These are phyloP conservation scores for Diplodus puntazzo DNA, from an alignment of 2,797 vertebrate genomes.

Conservation along the genomic window DNA sequence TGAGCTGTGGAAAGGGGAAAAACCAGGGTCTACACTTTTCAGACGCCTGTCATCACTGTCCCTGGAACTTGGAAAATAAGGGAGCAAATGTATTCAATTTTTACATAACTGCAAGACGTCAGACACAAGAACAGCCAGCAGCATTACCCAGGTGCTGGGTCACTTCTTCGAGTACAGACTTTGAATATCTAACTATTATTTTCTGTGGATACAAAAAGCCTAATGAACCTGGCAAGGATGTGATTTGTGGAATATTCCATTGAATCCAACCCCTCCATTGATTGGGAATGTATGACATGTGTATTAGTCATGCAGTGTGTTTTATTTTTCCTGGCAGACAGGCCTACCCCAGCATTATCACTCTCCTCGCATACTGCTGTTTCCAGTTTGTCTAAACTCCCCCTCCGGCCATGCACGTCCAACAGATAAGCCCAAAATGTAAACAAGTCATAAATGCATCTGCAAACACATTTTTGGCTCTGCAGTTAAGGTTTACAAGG, in stretches of 20 bases:
- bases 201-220: slow-evolving; percentile 61
- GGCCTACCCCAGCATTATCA: slow-evolving; percentile 62
- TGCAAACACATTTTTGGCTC: slow-evolving; percentile 68
- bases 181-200: slow-evolving; percentile 55
- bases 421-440: slow-evolving; percentile 73
- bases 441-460: slow-evolving; percentile 77
- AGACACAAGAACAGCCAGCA: slow-evolving; percentile 25
- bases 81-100: slow-evolving; percentile 45
- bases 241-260: slow-evolving; percentile 82
- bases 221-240: slow-evolving; percentile 74
- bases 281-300: slow-evolving; percentile 83
- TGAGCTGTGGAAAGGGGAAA: slow-evolving; percentile 45
- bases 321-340: slow-evolving; percentile 84
- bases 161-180: slow-evolving; percentile 32
- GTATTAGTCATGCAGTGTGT: slow-evolving; percentile 79
- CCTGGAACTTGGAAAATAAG: slow-evolving; percentile 50
- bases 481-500: slow-evolving; percentile 69
- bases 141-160: slow-evolving; percentile 55
- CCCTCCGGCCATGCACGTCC: slow-evolving; percentile 39
- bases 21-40: slow-evolving; percentile 31
- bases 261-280: slow-evolving; percentile 74
- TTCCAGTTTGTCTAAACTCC: slow-evolving; percentile 64
- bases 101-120: slow-evolving; percentile 41
- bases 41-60: slow-evolving; percentile 56
- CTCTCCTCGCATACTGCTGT: slow-evolving; percentile 59